phyloP scores from a whole-genome alignment of 2,888 invertebrate genomes.

The Anodontia alba region DNA sequence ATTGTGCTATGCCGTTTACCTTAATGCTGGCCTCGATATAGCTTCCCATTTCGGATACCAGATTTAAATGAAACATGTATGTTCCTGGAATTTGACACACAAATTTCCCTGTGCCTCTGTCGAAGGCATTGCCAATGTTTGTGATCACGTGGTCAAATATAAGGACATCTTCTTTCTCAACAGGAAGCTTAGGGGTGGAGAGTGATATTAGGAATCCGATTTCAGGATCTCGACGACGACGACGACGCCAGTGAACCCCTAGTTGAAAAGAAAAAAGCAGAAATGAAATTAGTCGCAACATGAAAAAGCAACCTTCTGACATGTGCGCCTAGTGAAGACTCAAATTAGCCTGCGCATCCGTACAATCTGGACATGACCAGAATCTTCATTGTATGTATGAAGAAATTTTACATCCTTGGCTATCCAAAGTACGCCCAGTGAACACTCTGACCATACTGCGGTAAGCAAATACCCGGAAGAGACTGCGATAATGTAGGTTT shows the following conservation, averaged over 20 bases:
- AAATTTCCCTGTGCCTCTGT: background rate
- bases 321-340: no score
- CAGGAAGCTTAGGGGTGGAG: background rate
- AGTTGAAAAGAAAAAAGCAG: no score
- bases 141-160: background rate
- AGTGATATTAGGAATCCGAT: background rate
- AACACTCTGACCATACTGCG: no score
- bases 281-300: no score
- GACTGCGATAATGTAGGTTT: no score
- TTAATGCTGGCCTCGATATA: slow-evolving; percentile 1
- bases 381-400: no score
- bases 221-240: background rate
- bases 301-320: no score
- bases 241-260: background rate
- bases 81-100: background rate
- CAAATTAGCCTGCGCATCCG: no score
- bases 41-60: background rate
- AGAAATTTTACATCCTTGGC: no score
- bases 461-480: no score
- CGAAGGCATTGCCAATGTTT: background rate
- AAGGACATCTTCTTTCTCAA: background rate
- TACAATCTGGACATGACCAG: no score
- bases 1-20: background rate
- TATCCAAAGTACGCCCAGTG: no score
- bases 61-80: slow-evolving; percentile 5